Percentiles rank a stretch among this genome's conserved stretches.
Evolutionary conservation across 2,888 invertebrate genomes (phyloP).

Genomic region (Bellardia bayeri): DNA sequence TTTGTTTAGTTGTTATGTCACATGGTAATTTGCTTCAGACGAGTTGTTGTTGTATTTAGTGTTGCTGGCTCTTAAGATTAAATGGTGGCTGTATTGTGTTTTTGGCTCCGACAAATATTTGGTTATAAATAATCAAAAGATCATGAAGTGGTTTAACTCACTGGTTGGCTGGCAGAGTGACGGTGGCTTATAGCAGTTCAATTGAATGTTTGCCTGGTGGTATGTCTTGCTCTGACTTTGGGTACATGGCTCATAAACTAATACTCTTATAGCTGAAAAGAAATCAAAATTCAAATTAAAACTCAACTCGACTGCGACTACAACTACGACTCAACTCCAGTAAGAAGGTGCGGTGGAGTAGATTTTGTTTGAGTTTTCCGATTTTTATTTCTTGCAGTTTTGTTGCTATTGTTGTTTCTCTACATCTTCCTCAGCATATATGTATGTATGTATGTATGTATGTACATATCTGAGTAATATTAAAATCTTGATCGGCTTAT

Average conservation of each 20-base stretch:
- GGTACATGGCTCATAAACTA: neutral
- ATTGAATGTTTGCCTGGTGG: too few relatives aligned
- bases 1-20: slow-evolving; percentile 45
- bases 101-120: slow-evolving; percentile 29
- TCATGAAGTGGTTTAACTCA: slow-evolving; percentile 31
- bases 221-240: neutral
- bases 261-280: neutral
- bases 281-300: slow-evolving; percentile 6
- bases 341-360: slow-evolving; percentile 23
- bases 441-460: neutral
- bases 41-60: slow-evolving; percentile 16
- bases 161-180: neutral
- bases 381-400: neutral
- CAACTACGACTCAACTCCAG: neutral
- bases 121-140: slow-evolving; percentile 34
- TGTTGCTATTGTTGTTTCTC: slow-evolving; percentile 10
- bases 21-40: slow-evolving; percentile 7
- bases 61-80: slow-evolving; percentile 46
- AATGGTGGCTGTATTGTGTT: slow-evolving; percentile 15
- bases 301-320: neutral
- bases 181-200: too few relatives aligned
- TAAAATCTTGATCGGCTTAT: slow-evolving; percentile 53
- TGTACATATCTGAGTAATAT: slow-evolving; percentile 11
- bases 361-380: neutral
- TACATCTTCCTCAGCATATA: neutral